These are phyloP conservation scores for Onchidella celtica DNA, from an alignment of 2,888 invertebrate genomes.

Conservation along the genomic window DNA sequence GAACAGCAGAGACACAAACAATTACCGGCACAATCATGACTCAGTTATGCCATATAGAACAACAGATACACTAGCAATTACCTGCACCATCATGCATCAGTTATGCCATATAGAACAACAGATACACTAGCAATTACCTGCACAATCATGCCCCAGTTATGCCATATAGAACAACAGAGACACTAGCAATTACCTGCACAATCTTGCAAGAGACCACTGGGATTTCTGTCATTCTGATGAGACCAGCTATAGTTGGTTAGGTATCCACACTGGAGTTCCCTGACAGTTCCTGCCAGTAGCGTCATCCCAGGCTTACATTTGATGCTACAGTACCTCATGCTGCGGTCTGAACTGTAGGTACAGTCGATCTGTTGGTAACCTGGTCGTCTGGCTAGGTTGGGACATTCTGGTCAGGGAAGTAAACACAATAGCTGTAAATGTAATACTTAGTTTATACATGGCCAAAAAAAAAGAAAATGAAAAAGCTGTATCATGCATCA, in stretches of 20 bases:
- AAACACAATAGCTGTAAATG: no score
- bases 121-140: no score
- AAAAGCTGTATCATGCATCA: not conserved
- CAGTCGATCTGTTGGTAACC: not conserved
- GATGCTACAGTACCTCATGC: not conserved
- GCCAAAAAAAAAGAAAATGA: not conserved
- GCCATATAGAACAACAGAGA: no score
- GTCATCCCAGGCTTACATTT: conserved; percentile 2
- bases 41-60: not conserved
- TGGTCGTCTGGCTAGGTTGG: not conserved
- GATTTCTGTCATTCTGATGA: conserved; percentile 16
- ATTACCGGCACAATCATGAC: no score
- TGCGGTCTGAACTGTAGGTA: not conserved
- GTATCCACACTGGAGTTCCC: not conserved
- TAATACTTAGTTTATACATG: not conserved
- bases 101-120: no score
- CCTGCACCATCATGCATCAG: no score
- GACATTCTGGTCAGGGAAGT: no score
- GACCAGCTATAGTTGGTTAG: conserved; percentile 6
- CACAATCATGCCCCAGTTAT: no score
- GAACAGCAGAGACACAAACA: not conserved
- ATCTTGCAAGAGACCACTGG: conserved; percentile 3
- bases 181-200: no score
- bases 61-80: no score
- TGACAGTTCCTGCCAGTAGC: not conserved